Percentiles rank a stretch among this genome's conserved stretches.
Conservation (phyloP, 1,140 invertebrate genomes). For the Drosophila arawakana region DNA sequence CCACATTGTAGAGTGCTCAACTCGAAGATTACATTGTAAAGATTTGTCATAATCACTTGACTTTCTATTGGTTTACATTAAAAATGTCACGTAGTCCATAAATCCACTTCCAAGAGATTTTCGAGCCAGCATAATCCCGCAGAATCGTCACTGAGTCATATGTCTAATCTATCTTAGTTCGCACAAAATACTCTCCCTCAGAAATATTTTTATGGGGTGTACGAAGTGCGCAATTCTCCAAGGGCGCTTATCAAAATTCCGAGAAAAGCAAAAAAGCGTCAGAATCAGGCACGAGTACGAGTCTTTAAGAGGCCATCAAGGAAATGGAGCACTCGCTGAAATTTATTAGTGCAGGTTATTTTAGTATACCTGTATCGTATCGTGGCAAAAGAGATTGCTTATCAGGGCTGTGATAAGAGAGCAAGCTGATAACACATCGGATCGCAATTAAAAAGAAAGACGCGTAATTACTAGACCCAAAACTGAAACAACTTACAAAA, state of each 20-base stretch:
- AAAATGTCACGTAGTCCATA: conserved; percentile 64
- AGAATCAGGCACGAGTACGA: neutral
- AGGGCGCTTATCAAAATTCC: conserved; percentile 63
- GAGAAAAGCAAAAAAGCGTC: conserved; percentile 38
- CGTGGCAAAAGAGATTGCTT: conserved; percentile 20
- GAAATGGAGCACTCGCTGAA: conserved; percentile 48
- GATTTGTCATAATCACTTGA: neutral
- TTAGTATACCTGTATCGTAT: conserved; percentile 12
- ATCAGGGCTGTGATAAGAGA: conserved; percentile 40
- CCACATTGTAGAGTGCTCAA: neutral
- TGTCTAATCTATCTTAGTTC: conserved; percentile 22
- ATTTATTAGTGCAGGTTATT: conserved; percentile 77
- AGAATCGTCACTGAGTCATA: conserved; percentile 9
- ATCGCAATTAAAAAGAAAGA: conserved; percentile 1
- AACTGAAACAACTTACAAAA: neutral
- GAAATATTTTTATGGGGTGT: neutral
- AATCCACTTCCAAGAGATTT: conserved; percentile 10
- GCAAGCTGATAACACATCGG: neutral
- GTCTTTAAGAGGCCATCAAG: conserved; percentile 21
- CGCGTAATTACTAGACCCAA: neutral
- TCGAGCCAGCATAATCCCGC: neutral
- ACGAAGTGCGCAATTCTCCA: conserved; percentile 31
- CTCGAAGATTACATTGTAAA: neutral
- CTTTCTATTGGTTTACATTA: conserved; percentile 12
- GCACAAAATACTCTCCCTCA: neutral